Base-by-base conservation (phyloP, 2,113 vertebrate genomes). In the Sterrhoptilus dennistouni region DNA sequence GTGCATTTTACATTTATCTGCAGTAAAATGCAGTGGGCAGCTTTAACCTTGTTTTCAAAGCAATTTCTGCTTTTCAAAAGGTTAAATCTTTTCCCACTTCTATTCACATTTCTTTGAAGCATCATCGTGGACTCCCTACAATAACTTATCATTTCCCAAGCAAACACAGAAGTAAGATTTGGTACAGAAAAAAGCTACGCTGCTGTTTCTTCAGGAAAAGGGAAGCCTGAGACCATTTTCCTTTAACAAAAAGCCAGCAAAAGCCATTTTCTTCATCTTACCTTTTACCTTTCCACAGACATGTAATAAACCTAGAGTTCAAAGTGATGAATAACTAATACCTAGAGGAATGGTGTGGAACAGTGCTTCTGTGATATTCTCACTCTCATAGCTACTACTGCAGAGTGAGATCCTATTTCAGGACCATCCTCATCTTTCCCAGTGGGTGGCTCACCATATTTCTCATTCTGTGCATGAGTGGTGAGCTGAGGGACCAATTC, bases 1-100 rank as follows among this genome's bases (percentile, higher is more conserved):
- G 15, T 36, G 52, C 36, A 25, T 69, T 83, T 90, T 86, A 59
- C 16, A 59, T 94, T 93, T 91, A 83, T 90, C 52, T 75, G 38
- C 64, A 86, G 45, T n/a, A 81, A 89, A 93, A 65, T 44, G 45
- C 60, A 75, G 65, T 31, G 52, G 63, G 70, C 54, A 87, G 79
- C 42, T 89, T 80, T 77, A 94, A 95, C 28, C 35, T 88, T 1
- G 13, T 94, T 89, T 95, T 93, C 61, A 95, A 93, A 86, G 44
- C 49, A 86, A 78, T 75, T 69, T 24, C 64, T 54, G 15, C 50
- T 91, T 94, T 94, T 75, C 9, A 33, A 91, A 94, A 91, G 63
- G 54, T 83, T 87, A 79, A 71, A 42, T 60, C 11, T 89, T 83
- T 79, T 63, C 36, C 36, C 53, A 54, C 28, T 49, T 75, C 72